These are phyloP conservation scores for Odontesthes bonariensis DNA, from an alignment of 2,113 vertebrate genomes.

Conservation along the genomic window DNA sequence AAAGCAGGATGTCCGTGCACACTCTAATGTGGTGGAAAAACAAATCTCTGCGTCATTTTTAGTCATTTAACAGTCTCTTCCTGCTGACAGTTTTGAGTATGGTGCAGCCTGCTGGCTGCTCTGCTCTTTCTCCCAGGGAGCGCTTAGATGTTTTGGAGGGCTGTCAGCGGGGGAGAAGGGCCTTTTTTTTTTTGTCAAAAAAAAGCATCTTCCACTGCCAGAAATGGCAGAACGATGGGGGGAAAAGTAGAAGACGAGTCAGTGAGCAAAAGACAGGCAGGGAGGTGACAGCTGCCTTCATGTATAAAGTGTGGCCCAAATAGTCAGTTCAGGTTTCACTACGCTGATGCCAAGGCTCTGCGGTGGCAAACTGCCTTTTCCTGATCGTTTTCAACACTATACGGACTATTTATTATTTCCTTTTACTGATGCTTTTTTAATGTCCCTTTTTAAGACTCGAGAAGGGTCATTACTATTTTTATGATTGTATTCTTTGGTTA, in stretches of 20 bases:
- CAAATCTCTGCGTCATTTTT: conserved; percentile 13
- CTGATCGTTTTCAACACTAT: neutral
- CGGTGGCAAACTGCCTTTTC: neutral
- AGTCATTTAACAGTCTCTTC: neutral
- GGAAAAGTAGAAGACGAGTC: neutral
- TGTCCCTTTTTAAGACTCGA: too few relatives aligned
- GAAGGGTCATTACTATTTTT: too few relatives aligned
- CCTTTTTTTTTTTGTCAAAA: conserved; percentile 31
- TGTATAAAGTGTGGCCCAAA: neutral
- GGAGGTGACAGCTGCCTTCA: neutral
- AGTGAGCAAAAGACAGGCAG: conserved; percentile 7
- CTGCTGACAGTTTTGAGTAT: conserved; percentile 14
- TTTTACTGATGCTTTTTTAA: too few relatives aligned
- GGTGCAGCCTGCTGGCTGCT: conserved; percentile 24
- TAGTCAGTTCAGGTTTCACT: conserved; percentile 1
- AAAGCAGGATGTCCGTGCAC: neutral
- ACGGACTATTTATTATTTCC: too few relatives aligned
- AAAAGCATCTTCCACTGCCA: conserved; percentile 8
- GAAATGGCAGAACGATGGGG: conserved; percentile 13
- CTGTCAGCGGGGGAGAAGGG: conserved; percentile 27
- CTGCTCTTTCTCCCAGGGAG: conserved; percentile 30
- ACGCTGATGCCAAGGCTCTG: neutral
- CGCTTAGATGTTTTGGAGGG: conserved; percentile 40
- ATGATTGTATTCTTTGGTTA: too few relatives aligned
- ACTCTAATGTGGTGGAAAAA: conserved; percentile 10